Evolutionary conservation across 2,797 vertebrate species (phyloP).

Genomic region (Holocentrus rufus): DNA sequence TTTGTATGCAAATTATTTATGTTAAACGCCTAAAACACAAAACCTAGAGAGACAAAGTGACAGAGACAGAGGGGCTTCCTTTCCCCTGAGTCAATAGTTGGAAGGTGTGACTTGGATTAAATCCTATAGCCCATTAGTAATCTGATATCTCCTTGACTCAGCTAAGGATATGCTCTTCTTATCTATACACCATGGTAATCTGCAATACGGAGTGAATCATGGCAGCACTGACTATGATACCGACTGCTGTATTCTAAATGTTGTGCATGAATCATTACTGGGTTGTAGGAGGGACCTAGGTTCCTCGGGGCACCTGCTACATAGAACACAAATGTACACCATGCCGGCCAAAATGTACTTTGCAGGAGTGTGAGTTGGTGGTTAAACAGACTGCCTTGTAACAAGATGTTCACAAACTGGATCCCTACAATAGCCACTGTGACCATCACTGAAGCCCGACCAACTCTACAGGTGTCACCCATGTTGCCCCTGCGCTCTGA

Average conservation of each 20-base stretch:
- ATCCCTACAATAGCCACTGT: constrained; percentile 12
- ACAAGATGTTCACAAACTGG: not conserved
- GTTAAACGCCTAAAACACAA: not conserved
- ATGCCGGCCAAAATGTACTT: constrained; percentile 13
- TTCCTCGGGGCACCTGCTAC: constrained; percentile 33
- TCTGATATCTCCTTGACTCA: constrained; percentile 63
- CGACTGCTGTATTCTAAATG: constrained; percentile 55
- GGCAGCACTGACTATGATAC: constrained; percentile 36
- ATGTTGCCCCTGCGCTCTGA: not conserved
- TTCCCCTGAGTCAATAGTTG: constrained; percentile 34
- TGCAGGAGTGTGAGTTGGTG: constrained; percentile 6
- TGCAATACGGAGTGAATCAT: constrained; percentile 62
- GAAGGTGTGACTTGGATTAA: constrained; percentile 45
- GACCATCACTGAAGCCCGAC: not conserved
- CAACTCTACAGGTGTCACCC: too few species aligned
- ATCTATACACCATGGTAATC: constrained; percentile 55
- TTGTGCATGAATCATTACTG: constrained; percentile 63
- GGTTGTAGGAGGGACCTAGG: constrained; percentile 55
- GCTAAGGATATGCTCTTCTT: constrained; percentile 47
- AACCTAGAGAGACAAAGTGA: constrained; percentile 8
- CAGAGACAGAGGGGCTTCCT: not conserved
- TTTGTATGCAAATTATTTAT: too few species aligned
- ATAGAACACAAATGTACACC: constrained; percentile 45
- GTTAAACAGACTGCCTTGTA: constrained; percentile 25
- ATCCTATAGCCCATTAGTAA: constrained; percentile 46